Evolutionary conservation across 2,113 vertebrate species (phyloP).

Genomic region (Daboia siamensis): DNA sequence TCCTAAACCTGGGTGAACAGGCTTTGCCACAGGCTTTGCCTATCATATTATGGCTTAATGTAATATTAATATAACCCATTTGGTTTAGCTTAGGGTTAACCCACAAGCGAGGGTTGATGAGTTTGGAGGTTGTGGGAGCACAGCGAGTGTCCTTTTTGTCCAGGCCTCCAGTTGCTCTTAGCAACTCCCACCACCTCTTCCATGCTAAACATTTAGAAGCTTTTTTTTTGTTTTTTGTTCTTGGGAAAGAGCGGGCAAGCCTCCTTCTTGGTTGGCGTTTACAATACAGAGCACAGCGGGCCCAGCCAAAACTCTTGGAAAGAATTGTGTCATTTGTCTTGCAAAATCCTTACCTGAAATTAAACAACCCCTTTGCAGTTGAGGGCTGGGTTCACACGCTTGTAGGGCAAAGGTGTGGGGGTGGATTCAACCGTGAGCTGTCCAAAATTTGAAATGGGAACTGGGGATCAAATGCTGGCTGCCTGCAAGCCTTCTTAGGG

Average conservation of each 20-base stretch:
- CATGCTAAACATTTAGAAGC: background rate
- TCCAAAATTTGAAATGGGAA: background rate
- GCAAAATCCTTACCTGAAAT: background rate
- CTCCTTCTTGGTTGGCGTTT: background rate
- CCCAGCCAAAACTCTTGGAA: background rate
- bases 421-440: background rate
- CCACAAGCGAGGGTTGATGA: background rate
- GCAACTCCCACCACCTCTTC: background rate
- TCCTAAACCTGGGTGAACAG: background rate
- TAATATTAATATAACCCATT: background rate
- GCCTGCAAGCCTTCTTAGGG: rapidly evolving
- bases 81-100: background rate
- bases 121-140: background rate
- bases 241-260: background rate
- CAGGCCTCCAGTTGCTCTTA: background rate
- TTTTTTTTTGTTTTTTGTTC: background rate
- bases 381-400: background rate
- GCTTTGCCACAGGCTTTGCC: background rate
- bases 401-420: background rate
- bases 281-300: background rate
- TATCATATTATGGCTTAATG: background rate
- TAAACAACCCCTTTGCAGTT: background rate
- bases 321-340: background rate
- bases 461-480: background rate
- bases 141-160: background rate